phyloP scores from a whole-genome alignment of 2,888 invertebrate genomes.

The Scaptomyza flava region DNA sequence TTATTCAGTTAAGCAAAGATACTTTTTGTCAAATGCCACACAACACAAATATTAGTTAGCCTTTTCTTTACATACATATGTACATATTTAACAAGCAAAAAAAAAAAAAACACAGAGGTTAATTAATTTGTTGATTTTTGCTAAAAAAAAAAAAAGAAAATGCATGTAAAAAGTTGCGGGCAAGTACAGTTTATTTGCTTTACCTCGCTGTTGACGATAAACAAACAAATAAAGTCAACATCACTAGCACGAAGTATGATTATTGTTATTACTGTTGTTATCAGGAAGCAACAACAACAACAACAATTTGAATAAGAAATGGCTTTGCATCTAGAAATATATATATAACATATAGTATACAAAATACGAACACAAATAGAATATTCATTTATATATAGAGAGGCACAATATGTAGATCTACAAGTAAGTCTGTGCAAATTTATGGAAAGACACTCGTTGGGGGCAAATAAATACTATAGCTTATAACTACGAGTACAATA shows the following conservation, averaged over 20 bases:
- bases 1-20: slow-evolving; percentile 8
- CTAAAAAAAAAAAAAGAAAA: background rate
- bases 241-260: slow-evolving; percentile 29
- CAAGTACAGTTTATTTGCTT: slow-evolving; percentile 49
- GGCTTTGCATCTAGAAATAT: slow-evolving; percentile 29
- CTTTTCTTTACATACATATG: slow-evolving; percentile 2
- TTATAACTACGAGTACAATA: background rate
- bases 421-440: slow-evolving; percentile 28
- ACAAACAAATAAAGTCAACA: slow-evolving; percentile 61
- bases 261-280: slow-evolving; percentile 46
- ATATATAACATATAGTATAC: slow-evolving; percentile 10
- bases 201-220: slow-evolving; percentile 40
- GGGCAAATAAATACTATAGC: slow-evolving; percentile 6
- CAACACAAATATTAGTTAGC: slow-evolving; percentile 11
- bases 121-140: slow-evolving; percentile 48
- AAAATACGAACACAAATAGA: background rate
- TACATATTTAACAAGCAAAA: background rate
- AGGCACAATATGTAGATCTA: background rate
- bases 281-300: slow-evolving; percentile 33
- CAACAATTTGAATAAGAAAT: slow-evolving; percentile 21
- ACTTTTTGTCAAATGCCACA: slow-evolving; percentile 12
- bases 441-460: slow-evolving; percentile 21
- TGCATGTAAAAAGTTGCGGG: slow-evolving; percentile 31
- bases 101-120: slow-evolving; percentile 7
- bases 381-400: background rate